Evolutionary conservation across 2,888 invertebrate species (phyloP).

Genomic region (Colletes collaris): DNA sequence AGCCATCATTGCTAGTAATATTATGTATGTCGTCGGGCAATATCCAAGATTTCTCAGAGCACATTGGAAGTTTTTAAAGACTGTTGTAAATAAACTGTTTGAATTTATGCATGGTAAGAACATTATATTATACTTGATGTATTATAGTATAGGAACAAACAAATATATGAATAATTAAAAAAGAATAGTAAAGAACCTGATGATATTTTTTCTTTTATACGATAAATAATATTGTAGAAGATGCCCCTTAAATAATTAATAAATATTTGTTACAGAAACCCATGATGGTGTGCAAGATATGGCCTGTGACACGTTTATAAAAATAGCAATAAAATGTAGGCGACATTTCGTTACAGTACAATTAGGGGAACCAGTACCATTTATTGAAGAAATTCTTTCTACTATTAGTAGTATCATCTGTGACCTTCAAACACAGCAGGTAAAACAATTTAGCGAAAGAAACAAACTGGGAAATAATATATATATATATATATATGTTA

Average conservation of each 20-base stretch:
- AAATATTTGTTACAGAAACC: slow-evolving; percentile 87
- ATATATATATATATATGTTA: neutral
- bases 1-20: slow-evolving; percentile 99
- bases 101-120: slow-evolving; percentile 97
- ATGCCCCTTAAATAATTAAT: neutral
- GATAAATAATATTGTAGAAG: neutral
- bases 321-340: slow-evolving; percentile 99
- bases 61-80: slow-evolving; percentile 99
- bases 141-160: neutral
- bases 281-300: slow-evolving; percentile 99
- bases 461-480: too few species aligned
- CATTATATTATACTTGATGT: slow-evolving; percentile 3
- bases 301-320: slow-evolving; percentile 99
- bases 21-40: slow-evolving; percentile 99
- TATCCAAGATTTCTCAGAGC: slow-evolving; percentile 98
- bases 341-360: slow-evolving; percentile 98
- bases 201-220: neutral
- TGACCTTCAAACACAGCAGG: slow-evolving; percentile 99
- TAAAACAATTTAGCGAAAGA: slow-evolving; percentile 77
- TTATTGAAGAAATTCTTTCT: slow-evolving; percentile 98
- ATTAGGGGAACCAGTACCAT: slow-evolving; percentile 97
- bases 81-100: slow-evolving; percentile 99
- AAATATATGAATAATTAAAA: slow-evolving; percentile 8
- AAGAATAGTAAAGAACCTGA: neutral
- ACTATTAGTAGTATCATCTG: slow-evolving; percentile 99